Percentiles rank a stretch among this genome's conserved stretches.
Conservation (phyloP, 2,888 invertebrate genomes). For the Acrobeloides nanus region DNA sequence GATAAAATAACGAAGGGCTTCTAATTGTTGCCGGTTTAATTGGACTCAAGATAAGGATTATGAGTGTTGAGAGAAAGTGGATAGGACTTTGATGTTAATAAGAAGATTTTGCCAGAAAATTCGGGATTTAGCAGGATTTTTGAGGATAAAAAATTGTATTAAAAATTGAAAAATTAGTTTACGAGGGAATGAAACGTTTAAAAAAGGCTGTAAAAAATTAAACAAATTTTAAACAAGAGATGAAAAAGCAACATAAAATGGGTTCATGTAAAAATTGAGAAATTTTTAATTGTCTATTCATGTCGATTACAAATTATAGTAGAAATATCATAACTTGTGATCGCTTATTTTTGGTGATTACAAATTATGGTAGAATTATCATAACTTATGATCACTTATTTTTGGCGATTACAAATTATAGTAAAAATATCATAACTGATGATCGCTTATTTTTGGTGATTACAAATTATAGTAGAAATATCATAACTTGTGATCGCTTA, state of each 20-base stretch:
- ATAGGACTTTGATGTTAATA: background rate
- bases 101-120: background rate
- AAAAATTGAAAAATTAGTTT: background rate
- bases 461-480: too few relatives aligned
- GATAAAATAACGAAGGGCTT: too few relatives aligned
- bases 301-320: background rate
- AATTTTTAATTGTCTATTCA: background rate
- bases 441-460: too few relatives aligned
- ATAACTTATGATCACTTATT: too few relatives aligned
- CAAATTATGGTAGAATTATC: too few relatives aligned
- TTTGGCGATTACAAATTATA: too few relatives aligned
- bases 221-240: constrained; percentile 3
- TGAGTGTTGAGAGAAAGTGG: background rate
- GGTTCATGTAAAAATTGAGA: background rate
- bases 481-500: too few relatives aligned
- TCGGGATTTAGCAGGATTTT: background rate
- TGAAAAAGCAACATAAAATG: background rate
- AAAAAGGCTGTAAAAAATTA: constrained; percentile 8
- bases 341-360: constrained; percentile 20
- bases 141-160: background rate
- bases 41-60: background rate
- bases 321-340: background rate
- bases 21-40: too few relatives aligned
- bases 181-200: background rate
- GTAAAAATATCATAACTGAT: too few relatives aligned